These are phyloP conservation scores for Buphagus erythrorhynchus DNA, from an alignment of 2,797 vertebrate species.

Conservation along the genomic window DNA sequence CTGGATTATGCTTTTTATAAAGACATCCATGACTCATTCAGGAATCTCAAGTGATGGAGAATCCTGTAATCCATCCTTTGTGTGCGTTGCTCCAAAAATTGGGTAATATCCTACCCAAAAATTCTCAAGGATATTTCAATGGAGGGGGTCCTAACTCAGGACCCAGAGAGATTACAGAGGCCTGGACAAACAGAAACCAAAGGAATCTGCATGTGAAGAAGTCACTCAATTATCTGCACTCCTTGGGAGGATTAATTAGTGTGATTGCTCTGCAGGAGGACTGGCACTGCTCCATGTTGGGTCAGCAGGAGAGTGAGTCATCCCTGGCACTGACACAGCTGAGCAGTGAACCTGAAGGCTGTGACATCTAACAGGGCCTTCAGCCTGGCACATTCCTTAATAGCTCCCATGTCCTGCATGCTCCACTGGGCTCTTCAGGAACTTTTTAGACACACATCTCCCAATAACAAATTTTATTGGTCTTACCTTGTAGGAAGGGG, in stretches of 20 bases:
- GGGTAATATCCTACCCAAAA: background rate
- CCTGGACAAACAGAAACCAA: background rate
- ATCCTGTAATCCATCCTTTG: background rate
- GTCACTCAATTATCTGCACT: background rate
- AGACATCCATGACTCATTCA: background rate
- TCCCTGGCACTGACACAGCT: background rate
- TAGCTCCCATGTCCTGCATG: background rate
- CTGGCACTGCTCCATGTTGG: background rate
- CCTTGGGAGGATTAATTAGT: background rate
- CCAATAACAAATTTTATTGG: background rate
- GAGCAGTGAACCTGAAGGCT: background rate
- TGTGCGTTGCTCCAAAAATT: background rate
- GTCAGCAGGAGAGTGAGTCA: background rate
- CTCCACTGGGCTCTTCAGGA: background rate
- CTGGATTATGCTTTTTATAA: background rate
- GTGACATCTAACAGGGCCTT: background rate
- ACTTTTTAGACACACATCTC: background rate
- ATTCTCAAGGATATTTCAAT: background rate
- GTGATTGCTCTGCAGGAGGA: conserved; percentile 1
- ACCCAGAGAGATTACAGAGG: background rate
- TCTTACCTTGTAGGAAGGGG: background rate
- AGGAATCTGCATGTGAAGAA: background rate
- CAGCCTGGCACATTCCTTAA: background rate
- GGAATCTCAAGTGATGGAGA: background rate
- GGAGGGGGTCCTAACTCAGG: background rate